phyloP scores from a whole-genome alignment of 2,113 vertebrate genomes.

The Macrotis lagotis region DNA sequence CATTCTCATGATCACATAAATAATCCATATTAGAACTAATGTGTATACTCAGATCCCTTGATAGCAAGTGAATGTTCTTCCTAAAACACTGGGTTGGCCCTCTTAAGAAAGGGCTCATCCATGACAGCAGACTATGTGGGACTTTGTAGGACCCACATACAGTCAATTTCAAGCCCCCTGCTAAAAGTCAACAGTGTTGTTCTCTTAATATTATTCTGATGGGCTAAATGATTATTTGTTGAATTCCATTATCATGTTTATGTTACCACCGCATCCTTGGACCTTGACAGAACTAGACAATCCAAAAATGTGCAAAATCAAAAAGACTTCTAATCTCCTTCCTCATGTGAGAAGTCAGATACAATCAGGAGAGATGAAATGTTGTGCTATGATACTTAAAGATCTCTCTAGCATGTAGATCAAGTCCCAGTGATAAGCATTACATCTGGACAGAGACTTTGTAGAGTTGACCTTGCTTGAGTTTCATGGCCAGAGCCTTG shows the following conservation, averaged over 20 bases:
- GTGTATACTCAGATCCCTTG: neutral
- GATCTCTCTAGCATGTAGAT: neutral
- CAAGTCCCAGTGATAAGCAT: neutral
- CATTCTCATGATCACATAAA: neutral
- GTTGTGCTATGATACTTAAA: neutral
- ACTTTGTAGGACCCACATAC: neutral
- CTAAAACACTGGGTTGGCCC: neutral
- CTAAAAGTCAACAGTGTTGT: neutral
- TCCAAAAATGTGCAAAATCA: neutral
- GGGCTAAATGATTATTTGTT: neutral
- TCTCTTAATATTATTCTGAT: neutral
- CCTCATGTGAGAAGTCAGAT: neutral
- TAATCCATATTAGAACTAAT: neutral
- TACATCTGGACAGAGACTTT: neutral
- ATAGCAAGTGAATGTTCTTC: neutral
- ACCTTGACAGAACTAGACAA: neutral
- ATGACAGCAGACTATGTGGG: neutral
- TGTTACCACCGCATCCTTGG: neutral
- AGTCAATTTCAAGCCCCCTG: neutral
- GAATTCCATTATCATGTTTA: neutral
- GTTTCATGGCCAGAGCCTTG: neutral
- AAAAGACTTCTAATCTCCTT: neutral
- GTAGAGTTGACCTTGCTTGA: neutral
- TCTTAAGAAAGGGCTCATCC: neutral
- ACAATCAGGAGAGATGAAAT: neutral